A percentile compares a stretch with the other conserved stretches of the same genome.
phyloP scores from a whole-genome alignment of 2,888 invertebrate genomes.

The Athalia rosae region DNA sequence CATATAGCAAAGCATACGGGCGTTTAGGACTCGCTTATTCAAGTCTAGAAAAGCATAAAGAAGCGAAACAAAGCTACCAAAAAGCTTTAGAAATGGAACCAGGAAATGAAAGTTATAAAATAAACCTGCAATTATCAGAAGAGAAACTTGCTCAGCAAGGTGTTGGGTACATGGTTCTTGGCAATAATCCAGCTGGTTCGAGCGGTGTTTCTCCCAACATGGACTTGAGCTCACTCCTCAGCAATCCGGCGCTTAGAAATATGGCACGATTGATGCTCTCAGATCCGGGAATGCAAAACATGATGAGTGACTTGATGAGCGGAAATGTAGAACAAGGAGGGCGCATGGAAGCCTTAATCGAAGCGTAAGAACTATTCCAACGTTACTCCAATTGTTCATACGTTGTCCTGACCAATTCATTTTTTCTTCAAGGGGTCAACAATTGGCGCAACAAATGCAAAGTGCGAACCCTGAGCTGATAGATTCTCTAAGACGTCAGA shows the following conservation, averaged over 20 bases:
- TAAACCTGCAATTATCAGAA: slow-evolving; percentile 89
- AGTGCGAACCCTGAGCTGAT: slow-evolving; percentile 88
- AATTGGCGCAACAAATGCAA: slow-evolving; percentile 88
- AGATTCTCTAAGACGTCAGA: slow-evolving; percentile 82
- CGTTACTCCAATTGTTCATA: no score
- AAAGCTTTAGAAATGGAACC: slow-evolving; percentile 94
- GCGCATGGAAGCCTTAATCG: slow-evolving; percentile 74
- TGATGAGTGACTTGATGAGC: slow-evolving; percentile 80
- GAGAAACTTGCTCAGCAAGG: slow-evolving; percentile 75
- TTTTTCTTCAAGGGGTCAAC: slow-evolving; percentile 81
- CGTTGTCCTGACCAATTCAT: no score
- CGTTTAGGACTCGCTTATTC: slow-evolving; percentile 92
- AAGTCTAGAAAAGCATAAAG: slow-evolving; percentile 86
- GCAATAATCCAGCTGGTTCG: slow-evolving; percentile 49
- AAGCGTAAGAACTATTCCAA: slow-evolving; percentile 72
- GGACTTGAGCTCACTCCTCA: slow-evolving; percentile 82
- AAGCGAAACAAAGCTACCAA: slow-evolving; percentile 90
- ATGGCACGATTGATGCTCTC: slow-evolving; percentile 90
- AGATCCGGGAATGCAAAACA: slow-evolving; percentile 89
- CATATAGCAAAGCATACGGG: slow-evolving; percentile 96
- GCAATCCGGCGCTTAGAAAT: slow-evolving; percentile 87
- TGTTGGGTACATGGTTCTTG: slow-evolving; percentile 60
- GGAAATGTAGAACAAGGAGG: slow-evolving; percentile 64
- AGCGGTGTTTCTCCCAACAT: slow-evolving; percentile 65
- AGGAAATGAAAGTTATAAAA: slow-evolving; percentile 91